Conservation (phyloP, 2,113 vertebrate genomes). For the Canis aureus region DNA sequence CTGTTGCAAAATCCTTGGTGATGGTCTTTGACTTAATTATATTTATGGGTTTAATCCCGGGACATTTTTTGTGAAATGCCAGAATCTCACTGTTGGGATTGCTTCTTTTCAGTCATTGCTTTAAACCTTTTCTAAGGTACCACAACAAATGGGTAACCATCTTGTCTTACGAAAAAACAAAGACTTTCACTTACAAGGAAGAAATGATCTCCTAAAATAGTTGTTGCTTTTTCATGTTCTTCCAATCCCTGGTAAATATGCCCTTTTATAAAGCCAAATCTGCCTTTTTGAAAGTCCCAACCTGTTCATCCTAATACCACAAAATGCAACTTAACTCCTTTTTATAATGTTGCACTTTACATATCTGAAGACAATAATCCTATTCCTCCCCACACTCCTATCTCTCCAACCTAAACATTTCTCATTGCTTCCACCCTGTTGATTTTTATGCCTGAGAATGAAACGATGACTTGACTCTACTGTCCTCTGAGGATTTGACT, state of each 20-base stretch:
- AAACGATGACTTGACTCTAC: neutral
- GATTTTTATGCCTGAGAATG: neutral
- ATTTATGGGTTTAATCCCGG: conserved; percentile 31
- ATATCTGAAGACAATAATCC: neutral
- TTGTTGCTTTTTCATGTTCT: neutral
- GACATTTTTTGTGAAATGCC: conserved; percentile 46
- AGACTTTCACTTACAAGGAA: neutral
- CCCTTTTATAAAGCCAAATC: neutral
- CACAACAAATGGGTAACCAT: neutral
- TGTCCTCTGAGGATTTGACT: conserved; percentile 10
- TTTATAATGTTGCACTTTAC: neutral
- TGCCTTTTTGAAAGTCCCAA: neutral
- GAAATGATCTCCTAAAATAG: neutral
- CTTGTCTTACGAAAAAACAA: neutral
- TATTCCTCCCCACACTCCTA: neutral
- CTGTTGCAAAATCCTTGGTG: neutral
- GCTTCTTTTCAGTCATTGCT: conserved; percentile 6
- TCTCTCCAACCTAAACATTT: neutral
- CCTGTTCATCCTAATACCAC: neutral
- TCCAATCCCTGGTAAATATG: neutral
- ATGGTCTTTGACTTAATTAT: conserved; percentile 51
- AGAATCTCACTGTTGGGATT: conserved; percentile 10
- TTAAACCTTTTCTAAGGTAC: neutral
- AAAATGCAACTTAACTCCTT: neutral
- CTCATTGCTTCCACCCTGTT: neutral